Base-by-base conservation (phyloP, 2,113 vertebrate genomes). In the Lutjanus erythropterus region DNA sequence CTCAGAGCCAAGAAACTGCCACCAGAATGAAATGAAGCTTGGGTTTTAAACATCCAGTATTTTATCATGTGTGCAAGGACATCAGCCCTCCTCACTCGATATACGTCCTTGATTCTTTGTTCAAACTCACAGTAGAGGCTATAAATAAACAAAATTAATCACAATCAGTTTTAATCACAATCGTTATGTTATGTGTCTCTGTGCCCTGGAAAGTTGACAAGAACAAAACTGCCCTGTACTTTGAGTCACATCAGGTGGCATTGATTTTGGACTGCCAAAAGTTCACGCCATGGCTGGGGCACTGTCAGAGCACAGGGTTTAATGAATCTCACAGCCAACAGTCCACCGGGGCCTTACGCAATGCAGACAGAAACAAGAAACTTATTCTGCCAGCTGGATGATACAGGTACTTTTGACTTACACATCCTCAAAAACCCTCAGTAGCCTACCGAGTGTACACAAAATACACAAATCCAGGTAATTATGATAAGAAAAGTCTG, bases 181-280 rank as follows among this genome's bases (percentile, higher is more conserved):
- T 69, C 44, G 58, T 76, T 39, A 73, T 67, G 49, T 46, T 37
- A 75, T 62, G 42, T 23, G 35, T 41, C 8, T 12, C 29, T 73
- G 73, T 19, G 44, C 9, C 33, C 77, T 74, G 83, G 69, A 83
- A 53, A 25, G 33, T 2, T 66, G 71, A 84, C 85, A 81, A 80
- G 50, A 83, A 67, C 46, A 64, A 56, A 79, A 71, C 21, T 35
- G 75, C 52, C 47, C 37, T 83, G 83, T 53, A 86, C 83, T 93
- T 87, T 87, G 81, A 68, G 75, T 84, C 56, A 72, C 56, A 79
- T 85, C 71, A 83, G 76, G 79, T 84, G 71, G 71, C 67, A 91
- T 85, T 71, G 78, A 62, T 80, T 78, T 81, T 72, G 50, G 60
- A 61, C 33, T 50, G 70, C 72, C 65, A 78, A 82, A 75, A 69